Percentiles rank a stretch among this genome's conserved stretches.
Evolutionary conservation across 1,140 invertebrate genomes (phyloP).

Genomic region (Anastrepha obliqua): DNA sequence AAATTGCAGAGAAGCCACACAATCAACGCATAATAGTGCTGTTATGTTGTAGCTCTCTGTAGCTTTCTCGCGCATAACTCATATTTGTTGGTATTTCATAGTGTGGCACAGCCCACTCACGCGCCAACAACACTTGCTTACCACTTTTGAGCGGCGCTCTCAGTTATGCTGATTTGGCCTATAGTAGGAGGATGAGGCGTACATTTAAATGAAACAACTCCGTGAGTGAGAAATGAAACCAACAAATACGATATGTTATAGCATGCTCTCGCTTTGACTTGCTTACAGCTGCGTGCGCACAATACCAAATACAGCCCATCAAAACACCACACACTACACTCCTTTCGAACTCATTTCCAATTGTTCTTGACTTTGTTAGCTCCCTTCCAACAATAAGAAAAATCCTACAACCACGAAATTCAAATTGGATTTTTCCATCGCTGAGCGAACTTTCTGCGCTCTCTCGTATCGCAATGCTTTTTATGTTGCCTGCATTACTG

Average conservation of each 20-base stretch:
- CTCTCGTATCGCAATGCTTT: not conserved
- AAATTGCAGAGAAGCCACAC: not conserved
- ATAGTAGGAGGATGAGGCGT: not conserved
- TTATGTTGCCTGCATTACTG: not conserved
- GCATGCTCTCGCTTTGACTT: conserved; percentile 13
- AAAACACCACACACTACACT: not conserved
- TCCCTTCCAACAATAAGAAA: not conserved
- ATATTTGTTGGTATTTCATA: not conserved
- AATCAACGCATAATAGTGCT: conserved; percentile 20
- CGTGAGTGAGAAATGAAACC: too few relatives aligned
- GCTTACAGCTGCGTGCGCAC: not conserved
- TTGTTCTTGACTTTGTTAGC: not conserved
- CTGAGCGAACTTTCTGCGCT: not conserved
- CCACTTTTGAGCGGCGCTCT: not conserved
- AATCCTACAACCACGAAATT: conserved; percentile 12
- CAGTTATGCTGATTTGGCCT: not conserved
- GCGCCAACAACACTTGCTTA: conserved; percentile 19
- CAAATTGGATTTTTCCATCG: conserved; percentile 7
- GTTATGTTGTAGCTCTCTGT: not conserved
- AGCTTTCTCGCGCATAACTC: not conserved
- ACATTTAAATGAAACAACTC: not conserved
- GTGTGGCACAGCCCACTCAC: not conserved
- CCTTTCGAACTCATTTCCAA: not conserved
- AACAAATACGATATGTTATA: not conserved
- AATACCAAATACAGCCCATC: not conserved